Conservation (phyloP, 2,113 vertebrate species). For the Leucosticte australis region DNA sequence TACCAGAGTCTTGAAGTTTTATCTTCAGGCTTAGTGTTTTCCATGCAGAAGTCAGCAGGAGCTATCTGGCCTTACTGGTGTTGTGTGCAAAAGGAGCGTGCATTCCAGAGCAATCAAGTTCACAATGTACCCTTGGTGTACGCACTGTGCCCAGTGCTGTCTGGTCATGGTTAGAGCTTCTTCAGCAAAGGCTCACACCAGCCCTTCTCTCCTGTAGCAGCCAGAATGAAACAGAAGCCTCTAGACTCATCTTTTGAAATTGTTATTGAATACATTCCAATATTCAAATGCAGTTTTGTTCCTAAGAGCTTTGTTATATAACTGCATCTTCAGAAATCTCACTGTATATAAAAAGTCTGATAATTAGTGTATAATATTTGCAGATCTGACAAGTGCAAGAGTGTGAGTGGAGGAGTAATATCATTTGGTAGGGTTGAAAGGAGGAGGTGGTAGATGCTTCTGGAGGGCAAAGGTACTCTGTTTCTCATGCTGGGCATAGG, state of each 20-base stretch:
- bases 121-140: fast-evolving
- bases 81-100: background rate
- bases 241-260: background rate
- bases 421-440: background rate
- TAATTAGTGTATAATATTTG: background rate
- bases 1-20: background rate
- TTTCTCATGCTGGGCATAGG: background rate
- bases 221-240: background rate
- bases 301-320: background rate
- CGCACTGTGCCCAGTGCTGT: too few species aligned
- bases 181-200: background rate
- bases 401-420: background rate
- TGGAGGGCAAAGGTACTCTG: background rate
- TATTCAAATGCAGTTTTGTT: background rate
- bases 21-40: background rate
- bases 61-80: background rate
- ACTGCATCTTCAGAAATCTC: background rate
- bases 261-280: background rate
- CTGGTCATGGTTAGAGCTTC: background rate
- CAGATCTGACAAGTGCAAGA: background rate
- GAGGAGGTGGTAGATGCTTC: background rate
- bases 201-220: background rate
- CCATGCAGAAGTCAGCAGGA: background rate
- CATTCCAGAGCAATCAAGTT: fast-evolving
- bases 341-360: fast-evolving